Evolutionary conservation across 2,113 vertebrate species (phyloP).

Genomic region (Ariopsis seemanni): DNA sequence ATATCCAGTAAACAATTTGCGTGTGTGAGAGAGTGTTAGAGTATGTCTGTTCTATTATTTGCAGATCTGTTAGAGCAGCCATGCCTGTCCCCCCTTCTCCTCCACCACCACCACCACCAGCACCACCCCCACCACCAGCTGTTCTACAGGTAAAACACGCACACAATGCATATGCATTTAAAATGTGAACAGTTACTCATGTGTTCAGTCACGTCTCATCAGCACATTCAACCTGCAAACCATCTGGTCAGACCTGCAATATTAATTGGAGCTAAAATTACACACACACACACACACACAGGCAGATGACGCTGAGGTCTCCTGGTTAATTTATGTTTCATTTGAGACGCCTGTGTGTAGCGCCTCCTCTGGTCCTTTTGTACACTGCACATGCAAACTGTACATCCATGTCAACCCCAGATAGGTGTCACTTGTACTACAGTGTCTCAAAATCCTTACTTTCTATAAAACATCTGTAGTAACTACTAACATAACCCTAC

Average conservation of each 20-base stretch:
- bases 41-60: constrained; percentile 56
- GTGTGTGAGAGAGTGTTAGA: not conserved
- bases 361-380: not conserved
- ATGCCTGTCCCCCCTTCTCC: constrained; percentile 70
- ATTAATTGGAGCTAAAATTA: constrained; percentile 49
- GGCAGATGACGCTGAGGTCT: constrained; percentile 39
- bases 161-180: not conserved
- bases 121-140: constrained; percentile 60
- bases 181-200: not conserved
- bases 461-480: too few species aligned
- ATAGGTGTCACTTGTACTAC: too few species aligned
- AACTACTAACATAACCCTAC: too few species aligned
- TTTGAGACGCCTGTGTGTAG: not conserved
- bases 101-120: constrained; percentile 66
- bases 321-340: constrained; percentile 22
- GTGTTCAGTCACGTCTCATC: constrained; percentile 1
- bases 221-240: constrained; percentile 67
- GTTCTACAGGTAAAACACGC: constrained; percentile 40
- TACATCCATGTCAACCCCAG: too few species aligned
- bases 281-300: constrained; percentile 36
- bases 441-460: too few species aligned
- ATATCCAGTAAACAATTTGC: not conserved
- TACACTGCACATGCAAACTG: not conserved
- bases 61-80: constrained; percentile 58
- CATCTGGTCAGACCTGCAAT: constrained; percentile 66